Conservation (phyloP, 1,140 invertebrate species). For the Polypedilum vanderplanki region DNA sequence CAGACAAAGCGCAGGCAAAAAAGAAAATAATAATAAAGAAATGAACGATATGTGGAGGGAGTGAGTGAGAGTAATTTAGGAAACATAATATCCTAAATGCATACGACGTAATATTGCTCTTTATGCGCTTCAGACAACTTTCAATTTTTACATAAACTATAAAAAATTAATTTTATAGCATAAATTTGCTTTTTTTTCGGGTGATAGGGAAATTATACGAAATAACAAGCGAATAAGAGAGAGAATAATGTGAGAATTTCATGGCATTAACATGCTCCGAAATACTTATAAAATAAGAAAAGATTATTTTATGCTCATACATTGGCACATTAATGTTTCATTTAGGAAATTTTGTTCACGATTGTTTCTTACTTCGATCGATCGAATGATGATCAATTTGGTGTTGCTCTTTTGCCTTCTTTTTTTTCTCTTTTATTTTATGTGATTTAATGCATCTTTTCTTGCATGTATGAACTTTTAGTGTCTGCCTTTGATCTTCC, state of each 20-base stretch:
- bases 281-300: too few relatives aligned
- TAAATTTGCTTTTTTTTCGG: background rate
- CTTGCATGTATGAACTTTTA: background rate
- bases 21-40: background rate
- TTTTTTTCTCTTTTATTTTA: background rate
- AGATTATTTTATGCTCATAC: conserved; percentile 2
- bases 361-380: background rate
- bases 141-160: conserved; percentile 20
- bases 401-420: too few relatives aligned
- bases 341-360: background rate
- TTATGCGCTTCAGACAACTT: background rate
- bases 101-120: conserved; percentile 11
- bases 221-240: background rate
- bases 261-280: conserved; percentile 10
- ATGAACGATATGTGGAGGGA: background rate
- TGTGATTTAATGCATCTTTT: background rate
- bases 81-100: conserved; percentile 23
- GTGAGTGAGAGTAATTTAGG: background rate
- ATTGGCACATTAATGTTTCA: background rate
- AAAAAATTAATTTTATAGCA: conserved; percentile 23
- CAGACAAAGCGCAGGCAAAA: background rate
- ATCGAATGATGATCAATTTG: conserved; percentile 12
- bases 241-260: conserved; percentile 18
- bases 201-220: background rate
- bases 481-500: too few relatives aligned